Evolutionary conservation across 2,797 vertebrate species (phyloP).

Genomic region (Morus bassanus): DNA sequence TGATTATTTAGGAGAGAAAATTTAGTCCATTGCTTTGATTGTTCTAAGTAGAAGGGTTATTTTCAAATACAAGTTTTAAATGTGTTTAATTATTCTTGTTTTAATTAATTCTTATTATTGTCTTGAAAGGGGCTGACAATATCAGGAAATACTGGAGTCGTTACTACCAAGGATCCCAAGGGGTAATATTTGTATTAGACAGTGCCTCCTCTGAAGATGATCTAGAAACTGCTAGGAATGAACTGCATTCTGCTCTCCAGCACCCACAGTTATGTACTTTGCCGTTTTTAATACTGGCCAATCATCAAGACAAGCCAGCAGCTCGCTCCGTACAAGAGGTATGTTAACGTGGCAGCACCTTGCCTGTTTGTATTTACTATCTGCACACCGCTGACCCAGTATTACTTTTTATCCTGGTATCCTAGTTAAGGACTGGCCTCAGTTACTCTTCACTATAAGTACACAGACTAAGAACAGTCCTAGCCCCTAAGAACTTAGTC

Average conservation of each 20-base stretch:
- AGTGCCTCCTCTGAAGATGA: slow-evolving; percentile 95
- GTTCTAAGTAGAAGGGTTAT: not conserved
- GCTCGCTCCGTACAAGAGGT: slow-evolving; percentile 95
- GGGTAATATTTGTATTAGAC: slow-evolving; percentile 96
- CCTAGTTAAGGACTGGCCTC: not conserved
- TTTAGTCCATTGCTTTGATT: not conserved
- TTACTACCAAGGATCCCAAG: slow-evolving; percentile 99
- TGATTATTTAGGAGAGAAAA: not conserved
- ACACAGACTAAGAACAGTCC: not conserved
- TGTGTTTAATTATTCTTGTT: not conserved
- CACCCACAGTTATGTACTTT: slow-evolving; percentile 98
- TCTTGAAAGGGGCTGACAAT: slow-evolving; percentile 88
- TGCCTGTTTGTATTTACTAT: not conserved
- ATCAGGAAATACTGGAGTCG: slow-evolving; percentile 99
- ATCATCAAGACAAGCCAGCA: slow-evolving; percentile 98
- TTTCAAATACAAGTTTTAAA: not conserved
- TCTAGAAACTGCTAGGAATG: slow-evolving; percentile 91
- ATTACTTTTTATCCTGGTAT: not conserved
- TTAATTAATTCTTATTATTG: slow-evolving; percentile 36
- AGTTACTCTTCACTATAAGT: not conserved
- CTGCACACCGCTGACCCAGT: not conserved
- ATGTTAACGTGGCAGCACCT: slow-evolving; percentile 43
- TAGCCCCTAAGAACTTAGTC: not conserved
- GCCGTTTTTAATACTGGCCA: slow-evolving; percentile 98
- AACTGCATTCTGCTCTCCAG: slow-evolving; percentile 96